Conservation (phyloP, 2,113 vertebrate species). For the Petroica traversi region DNA sequence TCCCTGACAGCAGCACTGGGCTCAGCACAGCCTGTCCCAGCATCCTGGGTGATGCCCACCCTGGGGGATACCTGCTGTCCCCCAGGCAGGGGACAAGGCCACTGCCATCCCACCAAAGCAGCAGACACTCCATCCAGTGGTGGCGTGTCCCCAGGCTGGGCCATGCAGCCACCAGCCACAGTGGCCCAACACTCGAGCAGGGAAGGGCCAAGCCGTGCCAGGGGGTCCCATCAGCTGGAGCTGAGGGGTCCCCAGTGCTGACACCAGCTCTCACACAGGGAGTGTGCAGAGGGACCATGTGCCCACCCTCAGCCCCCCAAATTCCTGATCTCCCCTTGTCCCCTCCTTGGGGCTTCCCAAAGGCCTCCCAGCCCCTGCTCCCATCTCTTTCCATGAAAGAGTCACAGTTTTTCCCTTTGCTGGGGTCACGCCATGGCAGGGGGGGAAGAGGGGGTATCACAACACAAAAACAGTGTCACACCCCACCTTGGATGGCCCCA, state of each 20-base stretch:
- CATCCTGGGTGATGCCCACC: rapidly evolving
- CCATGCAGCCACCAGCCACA: not conserved
- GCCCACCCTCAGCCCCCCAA: not conserved
- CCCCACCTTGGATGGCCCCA: not conserved
- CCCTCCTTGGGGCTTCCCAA: rapidly evolving
- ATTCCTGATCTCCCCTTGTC: not conserved
- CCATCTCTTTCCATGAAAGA: not conserved
- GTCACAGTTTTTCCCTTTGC: not conserved
- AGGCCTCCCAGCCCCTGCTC: not conserved
- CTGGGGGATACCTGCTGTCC: not conserved
- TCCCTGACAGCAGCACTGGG: not conserved
- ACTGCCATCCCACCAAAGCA: rapidly evolving
- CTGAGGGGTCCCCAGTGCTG: not conserved
- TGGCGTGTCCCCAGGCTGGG: not conserved
- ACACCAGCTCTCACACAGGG: not conserved
- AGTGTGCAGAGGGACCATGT: too few relatives aligned
- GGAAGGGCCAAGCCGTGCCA: rapidly evolving
- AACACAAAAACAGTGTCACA: rapidly evolving
- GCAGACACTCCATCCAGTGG: not conserved
- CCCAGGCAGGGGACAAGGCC: not conserved
- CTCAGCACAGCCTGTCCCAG: not conserved
- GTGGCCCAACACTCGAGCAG: rapidly evolving
- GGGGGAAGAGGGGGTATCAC: too few relatives aligned
- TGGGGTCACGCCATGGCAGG: rapidly evolving
- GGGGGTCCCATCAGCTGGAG: not conserved